Percentiles rank a stretch among this genome's conserved stretches.
Conservation (phyloP, 2,888 invertebrate genomes). For the Allophyes oxyacanthae region DNA sequence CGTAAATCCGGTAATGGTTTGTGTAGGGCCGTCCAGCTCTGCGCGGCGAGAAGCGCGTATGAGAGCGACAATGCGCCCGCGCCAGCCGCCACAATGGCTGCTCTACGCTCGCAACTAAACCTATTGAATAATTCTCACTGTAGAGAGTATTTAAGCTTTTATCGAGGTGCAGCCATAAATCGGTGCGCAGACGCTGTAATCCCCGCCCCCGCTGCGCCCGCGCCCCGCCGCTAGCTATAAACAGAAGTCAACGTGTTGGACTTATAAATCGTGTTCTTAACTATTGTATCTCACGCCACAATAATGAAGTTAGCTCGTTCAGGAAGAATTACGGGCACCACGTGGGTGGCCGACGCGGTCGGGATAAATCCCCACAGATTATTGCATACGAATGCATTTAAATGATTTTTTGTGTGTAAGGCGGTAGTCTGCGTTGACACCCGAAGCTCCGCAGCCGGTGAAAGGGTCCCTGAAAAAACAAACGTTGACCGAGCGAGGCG, state of each 20-base stretch:
- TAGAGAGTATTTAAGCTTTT: constrained; percentile 88
- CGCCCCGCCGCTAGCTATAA: constrained; percentile 85
- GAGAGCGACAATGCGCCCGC: constrained; percentile 45
- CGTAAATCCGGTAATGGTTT: constrained; percentile 53
- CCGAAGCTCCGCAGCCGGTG: constrained; percentile 73
- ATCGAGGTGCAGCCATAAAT: constrained; percentile 86
- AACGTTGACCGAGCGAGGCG: constrained; percentile 60
- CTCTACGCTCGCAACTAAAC: constrained; percentile 62
- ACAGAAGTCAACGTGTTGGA: constrained; percentile 89
- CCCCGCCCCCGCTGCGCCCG: constrained; percentile 83
- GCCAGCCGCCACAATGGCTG: constrained; percentile 45
- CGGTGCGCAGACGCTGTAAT: constrained; percentile 86
- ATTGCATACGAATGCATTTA: constrained; percentile 81
- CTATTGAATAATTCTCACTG: constrained; percentile 83
- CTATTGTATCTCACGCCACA: constrained; percentile 89
- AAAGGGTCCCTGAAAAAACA: constrained; percentile 85
- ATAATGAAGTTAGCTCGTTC: constrained; percentile 89
- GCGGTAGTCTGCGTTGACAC: constrained; percentile 76
- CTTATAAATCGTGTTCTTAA: constrained; percentile 89
- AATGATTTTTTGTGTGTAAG: constrained; percentile 81
- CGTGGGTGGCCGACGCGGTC: constrained; percentile 85
- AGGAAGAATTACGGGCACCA: constrained; percentile 86
- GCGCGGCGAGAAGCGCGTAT: constrained; percentile 29
- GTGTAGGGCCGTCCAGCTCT: constrained; percentile 12
- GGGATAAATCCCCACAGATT: constrained; percentile 84